Conservation (phyloP, 2,888 invertebrate genomes). For the Dasysyrphus albostriatus region DNA sequence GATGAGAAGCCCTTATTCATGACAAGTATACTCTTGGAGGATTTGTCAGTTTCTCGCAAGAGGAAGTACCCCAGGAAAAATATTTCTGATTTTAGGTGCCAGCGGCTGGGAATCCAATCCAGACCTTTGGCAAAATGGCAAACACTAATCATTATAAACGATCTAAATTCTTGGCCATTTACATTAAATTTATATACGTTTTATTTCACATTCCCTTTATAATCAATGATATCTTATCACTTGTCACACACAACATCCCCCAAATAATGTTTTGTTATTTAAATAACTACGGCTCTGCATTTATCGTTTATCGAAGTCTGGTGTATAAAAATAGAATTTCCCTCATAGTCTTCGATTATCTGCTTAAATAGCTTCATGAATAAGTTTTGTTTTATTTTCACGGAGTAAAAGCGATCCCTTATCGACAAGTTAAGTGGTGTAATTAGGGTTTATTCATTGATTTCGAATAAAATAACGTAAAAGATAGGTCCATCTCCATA, state of each 20-base stretch:
- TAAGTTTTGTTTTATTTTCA: constrained; percentile 32
- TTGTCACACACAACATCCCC: background rate
- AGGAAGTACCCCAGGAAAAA: too few relatives aligned
- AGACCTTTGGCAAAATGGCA: too few relatives aligned
- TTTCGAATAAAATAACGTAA: constrained; percentile 61
- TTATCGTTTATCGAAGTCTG: background rate
- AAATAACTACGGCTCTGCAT: background rate
- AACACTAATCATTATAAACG: too few relatives aligned
- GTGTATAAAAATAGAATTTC: constrained; percentile 31
- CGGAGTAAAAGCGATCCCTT: constrained; percentile 48
- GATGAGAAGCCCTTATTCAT: too few relatives aligned
- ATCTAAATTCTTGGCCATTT: too few relatives aligned
- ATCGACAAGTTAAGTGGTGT: constrained; percentile 66
- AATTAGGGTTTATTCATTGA: constrained; percentile 72
- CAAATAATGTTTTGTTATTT: background rate
- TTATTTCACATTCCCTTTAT: too few relatives aligned
- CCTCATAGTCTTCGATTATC: constrained; percentile 30
- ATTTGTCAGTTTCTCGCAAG: too few relatives aligned
- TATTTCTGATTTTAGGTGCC: too few relatives aligned
- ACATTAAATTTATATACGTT: too few relatives aligned
- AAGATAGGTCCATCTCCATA: constrained; percentile 22
- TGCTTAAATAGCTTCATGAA: constrained; percentile 38
- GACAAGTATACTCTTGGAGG: too few relatives aligned
- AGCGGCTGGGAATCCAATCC: too few relatives aligned
- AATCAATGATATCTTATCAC: too few relatives aligned